A percentile compares a stretch with the other conserved stretches of the same genome.
Evolutionary conservation across 2,888 invertebrate species (phyloP).

Genomic region (Spialia ferax): DNA sequence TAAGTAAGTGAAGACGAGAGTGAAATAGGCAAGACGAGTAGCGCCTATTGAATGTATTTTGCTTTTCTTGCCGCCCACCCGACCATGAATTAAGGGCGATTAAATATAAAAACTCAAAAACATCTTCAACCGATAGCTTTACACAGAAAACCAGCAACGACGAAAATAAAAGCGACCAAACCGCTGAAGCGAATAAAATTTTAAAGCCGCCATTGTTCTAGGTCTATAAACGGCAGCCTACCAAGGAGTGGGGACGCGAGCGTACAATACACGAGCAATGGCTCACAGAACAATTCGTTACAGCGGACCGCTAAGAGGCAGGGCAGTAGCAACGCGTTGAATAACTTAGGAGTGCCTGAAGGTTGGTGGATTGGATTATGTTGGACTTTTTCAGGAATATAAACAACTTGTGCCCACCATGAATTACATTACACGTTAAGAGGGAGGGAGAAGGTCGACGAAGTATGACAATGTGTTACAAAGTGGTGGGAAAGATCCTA

Average conservation of each 20-base stretch:
- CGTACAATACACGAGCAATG: conserved; percentile 70
- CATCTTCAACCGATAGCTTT: not conserved
- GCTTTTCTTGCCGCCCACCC: too few relatives aligned
- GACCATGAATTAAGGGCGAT: too few relatives aligned
- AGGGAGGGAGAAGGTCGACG: too few relatives aligned
- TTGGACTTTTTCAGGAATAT: conserved; percentile 7
- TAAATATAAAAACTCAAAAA: not conserved
- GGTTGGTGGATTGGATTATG: conserved; percentile 34
- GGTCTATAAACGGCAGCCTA: conserved; percentile 78
- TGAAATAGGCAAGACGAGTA: too few relatives aligned
- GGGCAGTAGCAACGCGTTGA: conserved; percentile 74
- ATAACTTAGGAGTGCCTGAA: conserved; percentile 70
- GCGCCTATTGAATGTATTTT: too few relatives aligned
- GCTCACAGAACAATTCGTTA: conserved; percentile 77
- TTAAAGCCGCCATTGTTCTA: conserved; percentile 46
- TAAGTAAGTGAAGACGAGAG: too few relatives aligned
- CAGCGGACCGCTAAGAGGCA: conserved; percentile 72
- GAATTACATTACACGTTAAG: too few relatives aligned
- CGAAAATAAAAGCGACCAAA: not conserved
- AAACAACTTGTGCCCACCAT: too few relatives aligned
- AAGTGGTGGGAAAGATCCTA: too few relatives aligned
- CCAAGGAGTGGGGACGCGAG: conserved; percentile 78
- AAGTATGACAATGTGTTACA: too few relatives aligned
- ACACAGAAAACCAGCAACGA: not conserved
- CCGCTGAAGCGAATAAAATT: conserved; percentile 25